A percentile compares a stretch with the other conserved stretches of the same genome.
Conservation (phyloP, 2,113 vertebrate species). For the Dermatemys mawii region DNA sequence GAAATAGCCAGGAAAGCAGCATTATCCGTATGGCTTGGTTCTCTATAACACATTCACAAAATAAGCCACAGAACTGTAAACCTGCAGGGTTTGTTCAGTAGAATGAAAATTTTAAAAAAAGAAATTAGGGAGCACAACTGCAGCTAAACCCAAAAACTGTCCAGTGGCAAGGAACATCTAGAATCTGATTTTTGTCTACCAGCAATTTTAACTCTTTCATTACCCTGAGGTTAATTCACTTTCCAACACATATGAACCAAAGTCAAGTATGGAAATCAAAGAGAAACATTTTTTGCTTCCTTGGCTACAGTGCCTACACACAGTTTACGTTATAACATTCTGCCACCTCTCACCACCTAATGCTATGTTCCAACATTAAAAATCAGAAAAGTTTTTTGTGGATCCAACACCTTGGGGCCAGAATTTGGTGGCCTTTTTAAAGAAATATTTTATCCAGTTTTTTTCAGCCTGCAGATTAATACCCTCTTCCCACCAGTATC, state of each 20-base stretch:
- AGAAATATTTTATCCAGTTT: not conserved
- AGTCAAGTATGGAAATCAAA: too few species aligned
- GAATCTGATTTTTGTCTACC: conserved; percentile 30
- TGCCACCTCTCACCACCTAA: not conserved
- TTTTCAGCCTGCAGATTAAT: not conserved
- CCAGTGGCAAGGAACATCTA: conserved; percentile 20
- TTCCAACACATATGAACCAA: not conserved
- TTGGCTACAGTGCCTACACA: conserved; percentile 51
- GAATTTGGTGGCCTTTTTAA: not conserved
- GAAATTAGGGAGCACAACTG: conserved; percentile 26
- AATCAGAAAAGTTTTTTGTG: not conserved
- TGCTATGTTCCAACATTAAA: not conserved
- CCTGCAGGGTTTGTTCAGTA: conserved; percentile 54
- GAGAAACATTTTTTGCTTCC: not conserved
- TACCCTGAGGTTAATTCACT: not conserved
- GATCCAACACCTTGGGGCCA: not conserved
- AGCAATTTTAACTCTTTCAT: conserved; percentile 43
- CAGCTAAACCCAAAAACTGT: not conserved
- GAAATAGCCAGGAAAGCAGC: conserved; percentile 1
- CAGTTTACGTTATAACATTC: not conserved
- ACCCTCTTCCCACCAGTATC: not conserved
- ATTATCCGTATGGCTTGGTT: conserved; percentile 68
- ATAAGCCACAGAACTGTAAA: conserved; percentile 65
- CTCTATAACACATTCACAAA: conserved; percentile 47
- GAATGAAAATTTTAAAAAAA: not conserved